A percentile compares a stretch with the other conserved stretches of the same genome.
Conservation (phyloP, 2,888 invertebrate species). For the Ennomos quercinarius region DNA sequence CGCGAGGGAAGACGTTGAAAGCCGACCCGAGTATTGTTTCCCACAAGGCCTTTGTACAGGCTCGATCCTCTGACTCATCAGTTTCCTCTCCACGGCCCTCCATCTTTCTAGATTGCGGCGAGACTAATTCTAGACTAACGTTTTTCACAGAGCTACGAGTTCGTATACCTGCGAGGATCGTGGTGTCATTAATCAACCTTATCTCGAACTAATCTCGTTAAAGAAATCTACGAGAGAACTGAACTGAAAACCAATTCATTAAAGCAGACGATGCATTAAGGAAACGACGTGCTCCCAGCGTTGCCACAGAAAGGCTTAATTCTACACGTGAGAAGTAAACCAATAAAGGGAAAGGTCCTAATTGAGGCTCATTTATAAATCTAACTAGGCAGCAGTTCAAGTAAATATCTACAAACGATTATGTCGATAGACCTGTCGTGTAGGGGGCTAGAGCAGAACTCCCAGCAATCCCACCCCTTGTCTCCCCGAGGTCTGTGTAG, state of each 20-base stretch:
- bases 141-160: constrained; percentile 34
- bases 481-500: constrained; percentile 51
- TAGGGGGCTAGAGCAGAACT: constrained; percentile 53
- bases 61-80: constrained; percentile 78
- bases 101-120: constrained; percentile 60
- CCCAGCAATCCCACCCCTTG: constrained; percentile 44
- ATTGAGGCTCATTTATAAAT: constrained; percentile 66
- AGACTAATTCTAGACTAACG: constrained; percentile 53
- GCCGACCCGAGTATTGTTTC: constrained; percentile 75
- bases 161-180: constrained; percentile 13
- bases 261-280: constrained; percentile 11
- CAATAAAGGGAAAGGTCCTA: constrained; percentile 42
- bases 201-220: constrained; percentile 39
- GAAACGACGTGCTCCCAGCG: constrained; percentile 5
- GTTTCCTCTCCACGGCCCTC: constrained; percentile 67
- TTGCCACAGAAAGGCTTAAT: constrained; percentile 8
- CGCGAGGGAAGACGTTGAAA: constrained; percentile 75
- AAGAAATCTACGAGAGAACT: constrained; percentile 16
- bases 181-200: constrained; percentile 56
- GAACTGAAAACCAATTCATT: constrained; percentile 32
- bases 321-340: constrained; percentile 5
- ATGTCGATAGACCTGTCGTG: constrained; percentile 44
- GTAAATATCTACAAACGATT: constrained; percentile 65
- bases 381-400: constrained; percentile 51
- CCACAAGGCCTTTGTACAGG: constrained; percentile 71